These are phyloP conservation scores for Acrocephalus kingi DNA, from an alignment of 2,113 vertebrate genomes.

Conservation along the genomic window DNA sequence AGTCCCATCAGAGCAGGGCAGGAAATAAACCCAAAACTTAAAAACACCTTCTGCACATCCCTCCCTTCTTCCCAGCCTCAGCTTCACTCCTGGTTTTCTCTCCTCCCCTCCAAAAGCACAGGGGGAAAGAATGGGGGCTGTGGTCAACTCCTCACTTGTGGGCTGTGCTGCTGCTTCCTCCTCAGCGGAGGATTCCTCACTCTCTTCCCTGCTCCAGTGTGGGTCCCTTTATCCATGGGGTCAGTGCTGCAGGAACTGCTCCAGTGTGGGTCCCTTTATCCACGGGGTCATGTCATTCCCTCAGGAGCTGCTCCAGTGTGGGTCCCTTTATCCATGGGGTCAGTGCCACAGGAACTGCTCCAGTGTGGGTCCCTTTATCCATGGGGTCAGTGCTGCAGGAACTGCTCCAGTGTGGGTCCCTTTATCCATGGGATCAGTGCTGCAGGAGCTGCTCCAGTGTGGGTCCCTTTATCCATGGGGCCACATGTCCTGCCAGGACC, in stretches of 20 bases:
- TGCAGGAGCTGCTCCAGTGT: neutral
- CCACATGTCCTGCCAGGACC: neutral
- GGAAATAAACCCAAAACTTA: neutral
- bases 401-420: neutral
- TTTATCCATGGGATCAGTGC: neutral
- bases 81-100: neutral
- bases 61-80: neutral
- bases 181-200: neutral
- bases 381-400: neutral
- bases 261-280: neutral
- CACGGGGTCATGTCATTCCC: neutral
- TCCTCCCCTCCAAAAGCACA: neutral
- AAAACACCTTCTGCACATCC: neutral
- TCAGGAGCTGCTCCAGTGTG: neutral
- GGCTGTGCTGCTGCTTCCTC: neutral
- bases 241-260: neutral
- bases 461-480: neutral
- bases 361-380: neutral
- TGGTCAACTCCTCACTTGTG: accelerated
- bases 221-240: neutral
- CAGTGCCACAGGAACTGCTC: neutral
- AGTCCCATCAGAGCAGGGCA: neutral
- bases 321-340: neutral
- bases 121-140: neutral
- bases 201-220: neutral